Conservation (phyloP, 2,797 vertebrate species). For the Mareca strepera region DNA sequence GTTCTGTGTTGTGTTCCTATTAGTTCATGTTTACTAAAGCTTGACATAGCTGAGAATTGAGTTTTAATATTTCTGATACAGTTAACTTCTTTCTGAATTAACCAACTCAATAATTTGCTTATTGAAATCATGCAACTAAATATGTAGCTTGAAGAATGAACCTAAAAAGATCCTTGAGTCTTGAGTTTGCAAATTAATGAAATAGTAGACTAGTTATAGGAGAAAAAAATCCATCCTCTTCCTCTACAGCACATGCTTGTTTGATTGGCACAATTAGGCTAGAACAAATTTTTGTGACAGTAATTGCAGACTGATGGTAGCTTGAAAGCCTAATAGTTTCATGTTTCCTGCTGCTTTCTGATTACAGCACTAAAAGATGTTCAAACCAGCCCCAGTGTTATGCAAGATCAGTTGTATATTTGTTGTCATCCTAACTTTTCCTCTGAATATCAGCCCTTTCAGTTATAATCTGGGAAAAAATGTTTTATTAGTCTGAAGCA, state of each 20-base stretch:
- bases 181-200: background rate
- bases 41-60: background rate
- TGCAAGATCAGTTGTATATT: background rate
- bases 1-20: background rate
- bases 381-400: background rate
- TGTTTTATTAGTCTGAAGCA: background rate
- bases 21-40: background rate
- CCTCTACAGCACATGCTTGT: background rate
- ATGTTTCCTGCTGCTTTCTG: background rate
- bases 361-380: background rate
- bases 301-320: background rate
- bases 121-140: background rate
- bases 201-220: background rate
- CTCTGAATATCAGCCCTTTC: background rate
- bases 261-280: background rate
- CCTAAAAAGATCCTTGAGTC: background rate
- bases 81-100: background rate
- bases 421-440: background rate
- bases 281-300: background rate
- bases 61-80: background rate
- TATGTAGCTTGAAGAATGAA: background rate
- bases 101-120: background rate
- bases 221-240: background rate
- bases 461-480: background rate
- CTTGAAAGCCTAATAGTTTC: background rate